Conservation (phyloP, 2,113 vertebrate genomes). For the Cichladusa arquata region DNA sequence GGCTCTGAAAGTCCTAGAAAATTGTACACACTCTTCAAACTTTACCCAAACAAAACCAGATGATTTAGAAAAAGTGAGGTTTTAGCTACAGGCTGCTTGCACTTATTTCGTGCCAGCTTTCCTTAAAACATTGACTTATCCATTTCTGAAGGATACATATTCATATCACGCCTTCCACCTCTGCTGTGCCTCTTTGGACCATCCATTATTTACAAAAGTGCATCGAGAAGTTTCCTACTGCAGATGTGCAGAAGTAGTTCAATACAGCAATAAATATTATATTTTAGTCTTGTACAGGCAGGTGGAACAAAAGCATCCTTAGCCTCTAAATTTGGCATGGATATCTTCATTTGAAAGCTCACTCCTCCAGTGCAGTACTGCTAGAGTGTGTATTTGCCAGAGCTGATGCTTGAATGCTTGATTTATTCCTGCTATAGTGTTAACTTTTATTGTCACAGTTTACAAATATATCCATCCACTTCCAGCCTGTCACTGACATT, state of each 20-base stretch:
- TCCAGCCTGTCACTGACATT: slow-evolving; percentile 24
- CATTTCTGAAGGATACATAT: neutral
- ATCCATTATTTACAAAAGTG: neutral
- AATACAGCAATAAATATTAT: neutral
- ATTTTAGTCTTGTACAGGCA: neutral
- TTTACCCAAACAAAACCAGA: neutral
- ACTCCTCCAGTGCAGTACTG: neutral
- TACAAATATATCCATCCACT: slow-evolving; percentile 61
- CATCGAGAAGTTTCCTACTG: neutral
- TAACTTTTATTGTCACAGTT: slow-evolving; percentile 65
- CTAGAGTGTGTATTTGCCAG: slow-evolving; percentile 35
- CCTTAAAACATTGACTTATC: neutral
- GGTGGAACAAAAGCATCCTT: slow-evolving; percentile 13
- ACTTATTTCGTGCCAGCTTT: neutral
- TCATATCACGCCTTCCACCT: neutral
- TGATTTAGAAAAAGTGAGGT: neutral
- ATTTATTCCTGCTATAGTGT: slow-evolving; percentile 24
- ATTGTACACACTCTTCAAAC: neutral
- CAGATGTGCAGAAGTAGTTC: neutral
- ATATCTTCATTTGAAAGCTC: slow-evolving; percentile 4
- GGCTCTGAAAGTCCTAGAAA: neutral
- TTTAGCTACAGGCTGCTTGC: neutral
- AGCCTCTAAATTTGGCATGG: slow-evolving; percentile 7
- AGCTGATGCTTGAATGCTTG: slow-evolving; percentile 46
- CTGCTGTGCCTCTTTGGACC: neutral